Evolutionary conservation across 2,797 vertebrate genomes (phyloP).

Genomic region (Sebastes iracundus): DNA sequence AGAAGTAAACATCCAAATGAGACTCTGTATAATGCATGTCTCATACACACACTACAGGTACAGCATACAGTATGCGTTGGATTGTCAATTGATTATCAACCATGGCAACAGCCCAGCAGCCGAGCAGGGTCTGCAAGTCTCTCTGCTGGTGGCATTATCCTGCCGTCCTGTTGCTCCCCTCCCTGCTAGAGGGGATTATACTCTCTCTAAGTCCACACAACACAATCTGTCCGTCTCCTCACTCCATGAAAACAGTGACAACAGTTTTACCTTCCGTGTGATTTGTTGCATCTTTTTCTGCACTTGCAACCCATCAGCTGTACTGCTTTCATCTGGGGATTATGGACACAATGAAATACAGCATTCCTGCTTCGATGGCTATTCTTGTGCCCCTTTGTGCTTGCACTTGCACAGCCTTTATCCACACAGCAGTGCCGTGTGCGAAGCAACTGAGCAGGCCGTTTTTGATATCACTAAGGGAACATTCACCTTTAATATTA

Average conservation of each 20-base stretch:
- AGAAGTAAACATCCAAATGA: background rate
- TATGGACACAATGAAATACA: constrained; percentile 31
- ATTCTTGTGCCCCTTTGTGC: constrained; percentile 24
- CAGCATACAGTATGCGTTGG: background rate
- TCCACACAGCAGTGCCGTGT: constrained; percentile 6
- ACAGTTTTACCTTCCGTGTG: background rate
- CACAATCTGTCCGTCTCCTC: constrained; percentile 65
- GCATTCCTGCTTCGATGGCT: constrained; percentile 18
- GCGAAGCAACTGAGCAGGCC: background rate
- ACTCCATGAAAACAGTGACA: constrained; percentile 13
- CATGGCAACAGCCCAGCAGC: constrained; percentile 32
- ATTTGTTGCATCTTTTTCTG: constrained; percentile 12
- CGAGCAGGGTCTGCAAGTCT: constrained; percentile 42
- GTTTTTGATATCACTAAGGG: constrained; percentile 18
- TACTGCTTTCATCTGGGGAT: constrained; percentile 37
- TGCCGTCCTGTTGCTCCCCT: constrained; percentile 47
- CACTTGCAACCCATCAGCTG: constrained; percentile 5
- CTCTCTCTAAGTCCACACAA: constrained; percentile 59
- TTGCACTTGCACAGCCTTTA: constrained; percentile 38
- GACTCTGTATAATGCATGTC: background rate
- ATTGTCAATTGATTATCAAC: constrained; percentile 42
- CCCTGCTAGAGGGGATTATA: constrained; percentile 65
- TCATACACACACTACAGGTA: background rate
- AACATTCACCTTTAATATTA: background rate
- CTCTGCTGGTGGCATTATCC: constrained; percentile 60